Evolutionary conservation across 2,113 vertebrate genomes (phyloP).

Genomic region (Pseudorasbora parva): DNA sequence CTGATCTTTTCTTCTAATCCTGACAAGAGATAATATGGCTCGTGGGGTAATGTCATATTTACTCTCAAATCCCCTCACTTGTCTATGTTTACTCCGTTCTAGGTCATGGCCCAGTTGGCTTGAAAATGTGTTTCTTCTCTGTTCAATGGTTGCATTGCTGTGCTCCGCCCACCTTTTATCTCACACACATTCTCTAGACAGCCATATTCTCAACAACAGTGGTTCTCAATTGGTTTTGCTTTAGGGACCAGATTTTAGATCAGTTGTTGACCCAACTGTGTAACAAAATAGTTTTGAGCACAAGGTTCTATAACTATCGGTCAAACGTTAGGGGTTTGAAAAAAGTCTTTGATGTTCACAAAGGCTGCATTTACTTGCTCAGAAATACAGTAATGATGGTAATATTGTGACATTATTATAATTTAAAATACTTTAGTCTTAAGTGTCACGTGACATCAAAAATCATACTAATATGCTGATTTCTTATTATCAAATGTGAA

Average conservation of each 20-base stretch:
- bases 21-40: neutral
- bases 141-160: neutral
- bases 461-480: neutral
- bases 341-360: neutral
- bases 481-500: neutral
- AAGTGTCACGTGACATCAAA: neutral
- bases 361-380: neutral
- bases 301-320: neutral
- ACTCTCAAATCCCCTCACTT: constrained; percentile 16
- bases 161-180: constrained; percentile 16
- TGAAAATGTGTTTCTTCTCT: constrained; percentile 22
- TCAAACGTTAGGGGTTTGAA: neutral
- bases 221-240: neutral
- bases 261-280: neutral
- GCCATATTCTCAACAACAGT: neutral
- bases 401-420: neutral
- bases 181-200: constrained; percentile 8
- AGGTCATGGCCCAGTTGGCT: constrained; percentile 47
- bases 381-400: neutral
- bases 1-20: neutral
- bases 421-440: neutral
- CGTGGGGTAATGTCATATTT: constrained; percentile 7
- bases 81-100: constrained; percentile 38
- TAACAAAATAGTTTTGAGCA: neutral
- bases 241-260: neutral